Conservation (phyloP, 2,888 invertebrate genomes). For the Eumacrocentrus americanus region DNA sequence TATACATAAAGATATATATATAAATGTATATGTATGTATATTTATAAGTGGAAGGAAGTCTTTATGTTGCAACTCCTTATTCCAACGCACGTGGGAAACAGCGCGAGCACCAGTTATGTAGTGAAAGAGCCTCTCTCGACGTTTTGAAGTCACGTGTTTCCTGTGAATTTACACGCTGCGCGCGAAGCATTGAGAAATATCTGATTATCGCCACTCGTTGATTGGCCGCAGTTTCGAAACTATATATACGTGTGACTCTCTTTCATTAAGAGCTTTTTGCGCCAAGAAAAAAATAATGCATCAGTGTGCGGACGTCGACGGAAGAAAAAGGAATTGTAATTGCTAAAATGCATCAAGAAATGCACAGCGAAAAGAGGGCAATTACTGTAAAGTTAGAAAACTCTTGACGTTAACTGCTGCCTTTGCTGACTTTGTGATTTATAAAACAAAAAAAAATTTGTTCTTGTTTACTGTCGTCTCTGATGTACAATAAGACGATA, state of each 20-base stretch:
- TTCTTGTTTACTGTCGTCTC: neutral
- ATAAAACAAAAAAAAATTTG: neutral
- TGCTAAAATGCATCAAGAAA: neutral
- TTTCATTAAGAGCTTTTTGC: neutral
- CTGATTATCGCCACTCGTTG: conserved; percentile 8
- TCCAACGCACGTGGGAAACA: conserved; percentile 28
- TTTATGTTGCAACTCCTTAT: conserved; percentile 41
- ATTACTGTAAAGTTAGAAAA: neutral
- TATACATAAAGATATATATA: neutral
- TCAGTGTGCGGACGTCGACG: no score
- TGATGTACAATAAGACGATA: neutral
- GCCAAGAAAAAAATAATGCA: neutral
- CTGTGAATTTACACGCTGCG: conserved; percentile 9
- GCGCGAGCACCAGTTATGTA: conserved; percentile 15
- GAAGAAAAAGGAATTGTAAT: neutral
- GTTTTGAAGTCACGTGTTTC: conserved; percentile 26
- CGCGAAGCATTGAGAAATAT: conserved; percentile 11
- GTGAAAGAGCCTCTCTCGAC: neutral
- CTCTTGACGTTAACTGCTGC: neutral
- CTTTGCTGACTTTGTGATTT: neutral
- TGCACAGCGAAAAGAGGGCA: no score
- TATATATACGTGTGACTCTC: neutral
- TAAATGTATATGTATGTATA: neutral
- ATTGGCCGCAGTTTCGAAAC: neutral
- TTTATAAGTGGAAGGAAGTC: conserved; percentile 33